Conservation (phyloP, 37 sponge, comb jelly and placozoan genomes). For the Cladorhizidae sp. region DNA sequence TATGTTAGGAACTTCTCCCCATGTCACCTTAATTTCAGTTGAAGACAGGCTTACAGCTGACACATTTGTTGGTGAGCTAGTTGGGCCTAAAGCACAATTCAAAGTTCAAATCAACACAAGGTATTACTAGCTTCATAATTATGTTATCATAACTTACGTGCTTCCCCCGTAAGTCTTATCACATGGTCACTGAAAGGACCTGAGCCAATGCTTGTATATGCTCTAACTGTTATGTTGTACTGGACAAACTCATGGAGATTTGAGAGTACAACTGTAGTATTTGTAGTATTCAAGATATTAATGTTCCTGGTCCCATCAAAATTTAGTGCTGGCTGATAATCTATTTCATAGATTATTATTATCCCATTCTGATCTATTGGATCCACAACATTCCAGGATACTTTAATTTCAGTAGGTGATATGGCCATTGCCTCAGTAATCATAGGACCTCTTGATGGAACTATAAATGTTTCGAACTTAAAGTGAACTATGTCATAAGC, state of each 20-base stretch:
- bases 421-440: background rate
- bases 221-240: slow-evolving; percentile 20
- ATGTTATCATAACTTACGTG: slow-evolving; percentile 1
- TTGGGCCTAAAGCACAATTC: too few species aligned
- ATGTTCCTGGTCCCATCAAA: background rate
- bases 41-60: too few species aligned
- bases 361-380: slow-evolving; percentile 9
- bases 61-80: slow-evolving; percentile 13
- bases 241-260: too few species aligned
- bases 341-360: too few species aligned
- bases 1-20: slow-evolving; percentile 19
- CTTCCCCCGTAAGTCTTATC: slow-evolving; percentile 4
- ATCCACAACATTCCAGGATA: slow-evolving; percentile 11
- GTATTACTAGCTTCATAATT: background rate
- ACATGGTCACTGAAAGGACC: too few species aligned
- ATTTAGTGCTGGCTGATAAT: slow-evolving; percentile 17
- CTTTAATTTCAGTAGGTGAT: slow-evolving; percentile 11
- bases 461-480: too few species aligned
- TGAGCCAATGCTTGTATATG: slow-evolving; percentile 30
- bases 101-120: background rate
- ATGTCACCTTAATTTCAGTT: slow-evolving; percentile 17
- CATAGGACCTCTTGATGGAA: slow-evolving; percentile 6
- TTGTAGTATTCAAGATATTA: background rate
- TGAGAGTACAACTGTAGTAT: too few species aligned
- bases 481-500: too few species aligned